Percentiles rank a stretch among this genome's conserved stretches.
phyloP scores from a whole-genome alignment of 2,888 invertebrate species.

The Zaprionus bogoriensis region DNA sequence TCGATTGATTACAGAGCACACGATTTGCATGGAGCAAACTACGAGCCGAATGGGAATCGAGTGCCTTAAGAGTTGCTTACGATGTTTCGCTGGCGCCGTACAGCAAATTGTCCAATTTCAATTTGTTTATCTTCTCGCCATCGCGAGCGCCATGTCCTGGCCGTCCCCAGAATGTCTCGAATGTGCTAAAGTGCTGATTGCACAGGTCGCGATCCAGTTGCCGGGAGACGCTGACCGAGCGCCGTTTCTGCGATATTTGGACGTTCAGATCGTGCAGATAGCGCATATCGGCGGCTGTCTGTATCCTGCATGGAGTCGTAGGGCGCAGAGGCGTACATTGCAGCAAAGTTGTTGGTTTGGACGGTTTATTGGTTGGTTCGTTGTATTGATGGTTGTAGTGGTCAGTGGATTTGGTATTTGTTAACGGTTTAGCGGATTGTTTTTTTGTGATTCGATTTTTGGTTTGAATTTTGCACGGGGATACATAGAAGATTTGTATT shows the following conservation, averaged over 20 bases:
- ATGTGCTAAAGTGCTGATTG: conserved; percentile 88
- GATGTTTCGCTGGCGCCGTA: conserved; percentile 77
- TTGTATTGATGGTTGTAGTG: conserved; percentile 11
- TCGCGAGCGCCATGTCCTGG: conserved; percentile 86
- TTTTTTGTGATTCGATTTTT: conserved; percentile 19
- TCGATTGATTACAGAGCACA: conserved; percentile 56
- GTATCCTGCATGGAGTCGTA: conserved; percentile 47
- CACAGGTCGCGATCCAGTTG: conserved; percentile 86
- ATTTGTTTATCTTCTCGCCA: conserved; percentile 77
- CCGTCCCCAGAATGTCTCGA: conserved; percentile 91
- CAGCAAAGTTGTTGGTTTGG: conserved; percentile 32
- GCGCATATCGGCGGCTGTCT: conserved; percentile 80
- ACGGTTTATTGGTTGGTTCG: conserved; percentile 6
- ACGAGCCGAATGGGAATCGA: conserved; percentile 48
- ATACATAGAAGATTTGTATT: conserved; percentile 75
- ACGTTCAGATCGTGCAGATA: conserved; percentile 84
- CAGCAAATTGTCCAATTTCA: conserved; percentile 83
- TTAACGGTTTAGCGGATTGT: conserved; percentile 10
- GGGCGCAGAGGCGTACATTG: conserved; percentile 12
- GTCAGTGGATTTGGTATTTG: conserved; percentile 6
- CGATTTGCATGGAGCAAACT: conserved; percentile 49
- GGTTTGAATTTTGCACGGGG: conserved; percentile 49
- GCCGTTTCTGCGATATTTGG: conserved; percentile 84
- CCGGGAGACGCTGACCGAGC: conserved; percentile 77
- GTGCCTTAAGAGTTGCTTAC: conserved; percentile 41